Conservation (phyloP, 1,140 invertebrate species). For the Daktulosphaira vitifoliae region DNA sequence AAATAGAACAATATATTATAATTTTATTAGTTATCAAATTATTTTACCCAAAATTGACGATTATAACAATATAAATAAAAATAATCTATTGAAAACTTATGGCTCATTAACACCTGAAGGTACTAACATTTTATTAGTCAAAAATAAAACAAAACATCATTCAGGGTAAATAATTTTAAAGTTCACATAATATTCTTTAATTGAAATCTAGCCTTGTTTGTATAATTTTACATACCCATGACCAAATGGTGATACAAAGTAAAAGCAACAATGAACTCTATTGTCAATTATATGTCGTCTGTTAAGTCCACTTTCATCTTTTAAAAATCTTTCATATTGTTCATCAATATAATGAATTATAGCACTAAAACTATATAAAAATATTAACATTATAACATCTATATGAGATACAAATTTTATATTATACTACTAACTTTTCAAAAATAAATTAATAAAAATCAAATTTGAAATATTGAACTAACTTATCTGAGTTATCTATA, state of each 20-base stretch:
- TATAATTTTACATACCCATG: slow-evolving; percentile 62
- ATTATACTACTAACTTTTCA: not conserved
- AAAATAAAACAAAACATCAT: no score
- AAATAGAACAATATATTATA: no score
- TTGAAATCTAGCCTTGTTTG: not conserved
- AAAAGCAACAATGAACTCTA: slow-evolving; percentile 94
- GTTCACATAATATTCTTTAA: not conserved
- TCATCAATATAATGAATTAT: slow-evolving; percentile 91
- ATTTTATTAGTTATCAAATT: no score
- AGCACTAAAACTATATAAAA: slow-evolving; percentile 61
- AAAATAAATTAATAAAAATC: not conserved
- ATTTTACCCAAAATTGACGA: no score
- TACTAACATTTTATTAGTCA: no score
- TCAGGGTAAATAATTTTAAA: no score
- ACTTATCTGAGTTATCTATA: slow-evolving; percentile 87
- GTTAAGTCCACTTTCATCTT: slow-evolving; percentile 85
- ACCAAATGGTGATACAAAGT: slow-evolving; percentile 97
- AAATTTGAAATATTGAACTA: slow-evolving; percentile 5
- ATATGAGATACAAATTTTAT: not conserved
- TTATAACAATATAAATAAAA: no score
- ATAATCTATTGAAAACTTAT: no score
- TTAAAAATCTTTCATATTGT: slow-evolving; percentile 83
- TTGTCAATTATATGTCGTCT: slow-evolving; percentile 86
- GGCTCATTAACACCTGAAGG: no score
- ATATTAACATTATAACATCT: not conserved